Evolutionary conservation across 2,797 vertebrate species (phyloP), one percentile per base, ranked within the genome.

Genomic region (Notolabrus celidotus): DNA sequence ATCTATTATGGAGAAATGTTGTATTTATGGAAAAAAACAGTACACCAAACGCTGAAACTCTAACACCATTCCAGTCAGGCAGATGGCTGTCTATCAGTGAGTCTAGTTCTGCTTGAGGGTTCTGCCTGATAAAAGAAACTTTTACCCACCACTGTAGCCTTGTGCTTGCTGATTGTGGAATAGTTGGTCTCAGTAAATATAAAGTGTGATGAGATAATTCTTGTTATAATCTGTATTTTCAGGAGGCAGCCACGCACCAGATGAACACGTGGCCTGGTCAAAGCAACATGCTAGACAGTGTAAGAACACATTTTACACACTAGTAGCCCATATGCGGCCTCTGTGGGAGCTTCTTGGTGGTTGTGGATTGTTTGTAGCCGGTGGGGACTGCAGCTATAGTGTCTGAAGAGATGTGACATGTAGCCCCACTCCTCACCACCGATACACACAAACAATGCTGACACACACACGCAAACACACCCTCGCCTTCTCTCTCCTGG

Each of bases 341-440:
- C 81, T 45, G 67, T 78, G 71, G 82, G 76, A 80, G 79, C 64
- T 59, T 75, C 65, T 80, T 67, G 23, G 57, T 76, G 77, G 82
- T 71, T 83, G 79, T 80, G 68, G 82, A 79, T 83, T 88, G 88
- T 81, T 83, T 87, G 81, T 85, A 81, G 84, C 83, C 70, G 10
- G 71, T 82, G 82, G 86, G 68, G 84, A 84, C 77, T 72, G 56
- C 59, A 79, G 71, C 57, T 76, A 47, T 63, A 38, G 71, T 58
- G 79, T 85, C 82, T 86, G 81, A 85, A 51, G 81, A 86, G 77
- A 83, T 77, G 79, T 83, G 81, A 90, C 84, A 82, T 82, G 76
- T 63, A 67, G 75, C 79, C 57, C 71, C 72, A 45, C 74, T 74
- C 65, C 47, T 64, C 64, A 47, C 65, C 54, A 66, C 49, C 15